phyloP scores from a whole-genome alignment of 1,140 invertebrate species.

The Spodoptera litura region DNA sequence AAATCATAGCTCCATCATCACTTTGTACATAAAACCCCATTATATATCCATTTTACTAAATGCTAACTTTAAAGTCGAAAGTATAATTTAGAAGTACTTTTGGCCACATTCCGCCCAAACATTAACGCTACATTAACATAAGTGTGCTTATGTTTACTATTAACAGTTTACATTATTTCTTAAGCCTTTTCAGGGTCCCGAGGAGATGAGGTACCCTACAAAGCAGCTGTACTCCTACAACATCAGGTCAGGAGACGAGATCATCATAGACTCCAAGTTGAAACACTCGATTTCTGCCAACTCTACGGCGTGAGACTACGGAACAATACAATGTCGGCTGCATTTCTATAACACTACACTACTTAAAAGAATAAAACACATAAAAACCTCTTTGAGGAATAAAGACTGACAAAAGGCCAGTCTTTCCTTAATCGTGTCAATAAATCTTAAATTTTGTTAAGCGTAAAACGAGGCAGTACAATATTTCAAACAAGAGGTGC shows the following conservation, averaged over 20 bases:
- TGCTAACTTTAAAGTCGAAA: no score
- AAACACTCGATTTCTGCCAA: slow-evolving; percentile 76
- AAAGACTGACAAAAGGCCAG: slow-evolving; percentile 29
- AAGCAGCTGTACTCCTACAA: slow-evolving; percentile 97
- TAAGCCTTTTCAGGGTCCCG: slow-evolving; percentile 89
- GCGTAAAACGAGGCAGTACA: slow-evolving; percentile 2
- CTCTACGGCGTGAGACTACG: slow-evolving; percentile 68
- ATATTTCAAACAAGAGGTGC: neutral
- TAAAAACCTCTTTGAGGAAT: slow-evolving; percentile 7
- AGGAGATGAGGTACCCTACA: slow-evolving; percentile 95
- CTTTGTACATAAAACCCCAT: no score
- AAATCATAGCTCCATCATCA: no score
- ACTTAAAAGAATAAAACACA: neutral
- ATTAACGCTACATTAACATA: slow-evolving; percentile 18
- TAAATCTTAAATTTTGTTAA: slow-evolving; percentile 36
- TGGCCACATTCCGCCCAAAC: no score
- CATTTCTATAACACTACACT: slow-evolving; percentile 3
- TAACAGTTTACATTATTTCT: slow-evolving; percentile 51
- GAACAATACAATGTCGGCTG: slow-evolving; percentile 22
- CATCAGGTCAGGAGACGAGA: slow-evolving; percentile 95
- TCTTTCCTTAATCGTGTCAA: slow-evolving; percentile 8
- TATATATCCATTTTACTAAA: no score
- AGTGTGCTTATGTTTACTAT: slow-evolving; percentile 3
- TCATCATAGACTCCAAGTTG: slow-evolving; percentile 93
- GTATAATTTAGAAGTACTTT: no score